Conservation (phyloP, 1,140 invertebrate species). For the Drosophila bocki region DNA sequence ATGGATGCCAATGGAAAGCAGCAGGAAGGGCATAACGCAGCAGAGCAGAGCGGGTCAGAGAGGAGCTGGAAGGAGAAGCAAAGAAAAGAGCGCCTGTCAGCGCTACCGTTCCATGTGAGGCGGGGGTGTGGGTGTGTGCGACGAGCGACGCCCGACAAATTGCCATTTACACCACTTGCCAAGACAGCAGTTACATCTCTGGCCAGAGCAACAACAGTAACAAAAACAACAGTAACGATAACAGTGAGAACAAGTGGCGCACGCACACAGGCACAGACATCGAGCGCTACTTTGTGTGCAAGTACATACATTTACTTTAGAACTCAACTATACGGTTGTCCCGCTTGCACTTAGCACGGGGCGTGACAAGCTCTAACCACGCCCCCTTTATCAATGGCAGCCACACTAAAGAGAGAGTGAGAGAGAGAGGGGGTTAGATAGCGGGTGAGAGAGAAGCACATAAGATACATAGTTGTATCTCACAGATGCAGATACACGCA, state of each 20-base stretch:
- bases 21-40: background rate
- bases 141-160: slow-evolving; percentile 54
- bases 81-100: slow-evolving; percentile 55
- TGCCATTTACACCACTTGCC: slow-evolving; percentile 81
- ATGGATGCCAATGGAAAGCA: slow-evolving; percentile 37
- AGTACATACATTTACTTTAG: slow-evolving; percentile 12
- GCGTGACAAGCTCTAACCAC: slow-evolving; percentile 61
- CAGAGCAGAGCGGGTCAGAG: slow-evolving; percentile 4
- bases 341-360: slow-evolving; percentile 41
- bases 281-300: slow-evolving; percentile 17
- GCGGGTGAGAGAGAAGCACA: slow-evolving; percentile 1
- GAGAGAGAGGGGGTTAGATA: background rate
- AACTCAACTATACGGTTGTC: slow-evolving; percentile 58
- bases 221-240: background rate
- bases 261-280: background rate
- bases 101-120: slow-evolving; percentile 67
- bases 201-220: slow-evolving; percentile 1
- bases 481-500: slow-evolving; percentile 46
- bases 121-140: slow-evolving; percentile 39
- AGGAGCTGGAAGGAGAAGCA: background rate
- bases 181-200: slow-evolving; percentile 51
- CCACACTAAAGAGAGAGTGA: slow-evolving; percentile 12
- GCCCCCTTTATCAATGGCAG: slow-evolving; percentile 75
- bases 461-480: slow-evolving; percentile 29
- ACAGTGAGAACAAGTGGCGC: slow-evolving; percentile 43